Evolutionary conservation across 1,140 invertebrate genomes (phyloP), one percentile per base, ranked within the genome.

Genomic region (Metopolophium dirhodum): DNA sequence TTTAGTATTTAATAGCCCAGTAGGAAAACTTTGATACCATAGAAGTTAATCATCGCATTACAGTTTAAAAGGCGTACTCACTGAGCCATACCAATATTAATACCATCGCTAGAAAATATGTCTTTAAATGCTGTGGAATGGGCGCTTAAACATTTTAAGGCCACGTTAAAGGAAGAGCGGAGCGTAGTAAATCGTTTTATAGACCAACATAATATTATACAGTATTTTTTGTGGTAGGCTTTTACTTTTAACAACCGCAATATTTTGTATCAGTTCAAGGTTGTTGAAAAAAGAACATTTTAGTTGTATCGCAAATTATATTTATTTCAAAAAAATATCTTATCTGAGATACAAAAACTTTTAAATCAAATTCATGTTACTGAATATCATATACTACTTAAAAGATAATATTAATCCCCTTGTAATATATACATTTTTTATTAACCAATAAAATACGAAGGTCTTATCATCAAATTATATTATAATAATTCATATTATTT

Each of bases 31-130:
- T 89, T 54, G 35, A 89, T 37, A 57, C 88, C n/a, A 89, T 57
- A 41, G 35, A 89, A 57, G 51, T 89, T 90, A n/a, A 45, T 90
- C 54, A 90, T 68, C 54, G 26, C 14, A 68, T 90, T 45, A 90
- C 14, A n/a, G 37, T 68, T 61, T 68, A 90, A 68, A 90, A 90
- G 54, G 30, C 57, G 54, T 45, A 90, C 54, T 68, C 89, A 90
- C 61, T 90, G 89, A 90, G 54, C 89, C 89, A 57, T 89, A 41
- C n/a, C 18, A n/a, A 90, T 61, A 90, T 68, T 90, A 90, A 90
- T 90, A 61, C 54, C 23, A 68, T 61, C 54, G 37, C 30, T n/a
- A 26, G 45, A 45, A 90, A 90, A 90, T 90, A 90, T 90, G 89
- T 68, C 89, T 90, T 90, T 90, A 61, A 61, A 68, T 45, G 37